Percentiles rank a stretch among this genome's conserved stretches.
Evolutionary conservation across 2,797 vertebrate genomes (phyloP).

Genomic region (Anolis apletophallus): DNA sequence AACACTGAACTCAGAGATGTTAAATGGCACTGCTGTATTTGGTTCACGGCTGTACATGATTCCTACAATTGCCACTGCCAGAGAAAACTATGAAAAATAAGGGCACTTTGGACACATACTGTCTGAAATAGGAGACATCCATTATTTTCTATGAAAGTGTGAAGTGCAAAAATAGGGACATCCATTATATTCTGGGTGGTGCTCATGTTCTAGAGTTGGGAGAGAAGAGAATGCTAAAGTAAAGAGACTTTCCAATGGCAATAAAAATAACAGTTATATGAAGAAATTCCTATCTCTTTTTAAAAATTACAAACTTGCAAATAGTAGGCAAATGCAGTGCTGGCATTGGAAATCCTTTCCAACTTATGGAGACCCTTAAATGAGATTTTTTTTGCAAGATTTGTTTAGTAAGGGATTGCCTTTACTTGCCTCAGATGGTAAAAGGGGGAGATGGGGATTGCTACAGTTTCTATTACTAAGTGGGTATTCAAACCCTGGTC

Average conservation of each 20-base stretch:
- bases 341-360: too few relatives aligned
- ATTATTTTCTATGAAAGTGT: conserved; percentile 4
- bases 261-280: neutral
- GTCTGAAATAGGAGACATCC: conserved; percentile 28
- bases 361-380: too few relatives aligned
- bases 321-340: neutral
- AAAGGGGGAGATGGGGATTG: too few relatives aligned
- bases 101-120: neutral
- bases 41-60: neutral
- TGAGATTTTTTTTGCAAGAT: too few relatives aligned
- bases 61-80: neutral
- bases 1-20: neutral
- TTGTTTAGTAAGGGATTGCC: too few relatives aligned
- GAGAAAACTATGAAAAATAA: conserved; percentile 19
- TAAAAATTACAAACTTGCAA: neutral
- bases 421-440: too few relatives aligned
- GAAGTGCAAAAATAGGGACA: conserved; percentile 9
- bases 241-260: neutral
- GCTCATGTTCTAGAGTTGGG: neutral
- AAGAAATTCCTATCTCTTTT: neutral
- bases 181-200: conserved; percentile 3
- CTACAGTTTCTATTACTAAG: too few relatives aligned
- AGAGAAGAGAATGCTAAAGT: neutral
- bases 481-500: too few relatives aligned
- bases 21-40: neutral